Percentiles rank a stretch among this genome's conserved stretches.
phyloP scores from a whole-genome alignment of 2,113 vertebrate genomes.

The human (Homo sapiens) region DNA sequence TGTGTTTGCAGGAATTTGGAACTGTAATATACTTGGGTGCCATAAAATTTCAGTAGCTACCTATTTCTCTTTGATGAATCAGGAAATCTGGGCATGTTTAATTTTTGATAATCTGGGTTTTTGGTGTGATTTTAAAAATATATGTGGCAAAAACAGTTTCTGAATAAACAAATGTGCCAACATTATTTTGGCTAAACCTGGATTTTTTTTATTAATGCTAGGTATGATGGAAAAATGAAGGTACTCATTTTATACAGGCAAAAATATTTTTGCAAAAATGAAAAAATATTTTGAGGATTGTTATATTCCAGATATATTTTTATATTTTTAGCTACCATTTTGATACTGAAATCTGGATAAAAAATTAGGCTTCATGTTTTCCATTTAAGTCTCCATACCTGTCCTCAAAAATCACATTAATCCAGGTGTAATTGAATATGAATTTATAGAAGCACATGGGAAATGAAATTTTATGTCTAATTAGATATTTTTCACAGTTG shows the following conservation, averaged over 20 bases:
- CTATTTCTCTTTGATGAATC: not conserved
- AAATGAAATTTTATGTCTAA: conserved; percentile 3
- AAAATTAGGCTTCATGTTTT: not conserved
- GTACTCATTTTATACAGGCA: not conserved
- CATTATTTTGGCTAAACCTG: not conserved
- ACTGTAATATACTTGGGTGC: not conserved
- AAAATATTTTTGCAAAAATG: not conserved
- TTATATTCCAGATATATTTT: not conserved
- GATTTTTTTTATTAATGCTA: conserved; percentile 30
- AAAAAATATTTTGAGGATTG: conserved; percentile 7
- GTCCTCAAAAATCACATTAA: not conserved
- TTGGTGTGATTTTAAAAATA: not conserved
- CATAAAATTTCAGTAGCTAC: not conserved
- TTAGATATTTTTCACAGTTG: not conserved
- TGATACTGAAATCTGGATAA: conserved; percentile 21
- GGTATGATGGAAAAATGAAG: not conserved
- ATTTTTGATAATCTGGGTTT: not conserved
- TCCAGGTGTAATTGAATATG: not conserved
- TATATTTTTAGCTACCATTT: conserved; percentile 15
- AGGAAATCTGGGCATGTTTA: not conserved
- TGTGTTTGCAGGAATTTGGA: not conserved
- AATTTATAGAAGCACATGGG: not conserved
- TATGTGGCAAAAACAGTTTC: not conserved
- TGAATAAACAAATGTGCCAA: not conserved
- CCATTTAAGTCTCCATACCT: not conserved